These are phyloP conservation scores for Drosophila pandora DNA, from an alignment of 1,140 invertebrate genomes.

Conservation along the genomic window DNA sequence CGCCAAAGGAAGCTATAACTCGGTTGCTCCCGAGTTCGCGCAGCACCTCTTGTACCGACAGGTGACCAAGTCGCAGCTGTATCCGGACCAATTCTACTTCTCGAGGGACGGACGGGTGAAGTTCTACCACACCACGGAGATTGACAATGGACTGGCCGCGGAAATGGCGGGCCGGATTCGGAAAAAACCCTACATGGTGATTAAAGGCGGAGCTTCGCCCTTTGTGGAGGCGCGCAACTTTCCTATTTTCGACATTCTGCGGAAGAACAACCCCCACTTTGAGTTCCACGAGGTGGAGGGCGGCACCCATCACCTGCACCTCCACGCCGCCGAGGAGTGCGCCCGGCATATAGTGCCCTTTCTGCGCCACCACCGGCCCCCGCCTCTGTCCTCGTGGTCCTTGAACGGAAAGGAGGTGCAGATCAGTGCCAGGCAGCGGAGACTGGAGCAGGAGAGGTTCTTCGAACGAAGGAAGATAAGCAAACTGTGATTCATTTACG, in stretches of 20 bases:
- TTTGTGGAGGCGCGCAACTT: slow-evolving; percentile 29
- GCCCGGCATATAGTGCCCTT: slow-evolving; percentile 86
- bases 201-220: slow-evolving; percentile 61
- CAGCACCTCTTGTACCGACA: slow-evolving; percentile 86
- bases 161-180: slow-evolving; percentile 52
- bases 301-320: slow-evolving; percentile 87
- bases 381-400: slow-evolving; percentile 33
- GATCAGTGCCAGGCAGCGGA: slow-evolving; percentile 6
- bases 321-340: slow-evolving; percentile 86
- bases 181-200: slow-evolving; percentile 61
- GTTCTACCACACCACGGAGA: slow-evolving; percentile 27
- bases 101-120: slow-evolving; percentile 86
- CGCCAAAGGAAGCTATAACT: slow-evolving; percentile 84
- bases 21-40: slow-evolving; percentile 85
- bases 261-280: slow-evolving; percentile 85
- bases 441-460: slow-evolving; percentile 10
- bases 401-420: slow-evolving; percentile 17
- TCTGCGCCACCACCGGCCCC: slow-evolving; percentile 49
- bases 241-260: background rate
- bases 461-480: slow-evolving; percentile 5
- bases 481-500: slow-evolving; percentile 28
- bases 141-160: slow-evolving; percentile 9
- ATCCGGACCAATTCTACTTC: slow-evolving; percentile 86
- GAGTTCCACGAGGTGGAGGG: slow-evolving; percentile 84
- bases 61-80: slow-evolving; percentile 83